Percentiles rank a stretch among this genome's conserved stretches.
phyloP scores from a whole-genome alignment of 2,113 vertebrate species.

The Sinocyclocheilus anshuiensis region DNA sequence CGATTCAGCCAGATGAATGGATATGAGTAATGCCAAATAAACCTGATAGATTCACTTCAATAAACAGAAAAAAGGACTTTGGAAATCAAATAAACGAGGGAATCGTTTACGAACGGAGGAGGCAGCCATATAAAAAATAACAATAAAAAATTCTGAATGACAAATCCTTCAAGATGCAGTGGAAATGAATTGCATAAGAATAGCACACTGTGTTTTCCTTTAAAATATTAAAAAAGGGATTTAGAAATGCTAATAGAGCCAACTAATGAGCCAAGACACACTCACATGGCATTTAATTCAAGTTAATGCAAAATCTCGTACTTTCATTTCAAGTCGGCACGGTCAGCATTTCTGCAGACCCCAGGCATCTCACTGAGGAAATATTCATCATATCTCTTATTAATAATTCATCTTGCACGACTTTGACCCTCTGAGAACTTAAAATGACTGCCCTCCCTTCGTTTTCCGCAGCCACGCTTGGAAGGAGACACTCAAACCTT shows the following conservation, averaged over 20 bases:
- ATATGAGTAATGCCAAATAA: constrained; percentile 12
- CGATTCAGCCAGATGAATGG: constrained; percentile 4
- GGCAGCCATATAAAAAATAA: neutral
- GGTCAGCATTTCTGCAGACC: constrained; percentile 68
- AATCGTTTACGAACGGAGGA: neutral
- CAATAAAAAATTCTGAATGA: neutral
- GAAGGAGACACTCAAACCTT: neutral
- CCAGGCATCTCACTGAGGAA: constrained; percentile 63
- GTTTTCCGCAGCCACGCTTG: neutral
- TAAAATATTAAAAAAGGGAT: constrained; percentile 1
- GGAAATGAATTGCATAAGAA: neutral
- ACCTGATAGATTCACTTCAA: constrained; percentile 14
- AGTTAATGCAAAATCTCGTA: constrained; percentile 68
- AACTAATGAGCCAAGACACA: constrained; percentile 62
- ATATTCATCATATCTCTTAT: constrained; percentile 70
- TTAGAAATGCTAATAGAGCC: constrained; percentile 49
- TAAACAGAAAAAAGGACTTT: neutral
- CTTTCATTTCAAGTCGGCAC: constrained; percentile 67
- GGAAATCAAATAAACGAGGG: neutral
- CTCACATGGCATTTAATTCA: constrained; percentile 64
- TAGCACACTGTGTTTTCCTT: neutral
- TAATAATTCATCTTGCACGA: constrained; percentile 72
- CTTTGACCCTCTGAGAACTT: constrained; percentile 56
- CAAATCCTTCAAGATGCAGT: neutral
- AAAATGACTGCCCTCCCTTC: constrained; percentile 45